Percentiles rank a stretch among this genome's conserved stretches.
phyloP scores from a whole-genome alignment of 92 coral and sea anemone species.

The Umimayanthus kanabou region DNA sequence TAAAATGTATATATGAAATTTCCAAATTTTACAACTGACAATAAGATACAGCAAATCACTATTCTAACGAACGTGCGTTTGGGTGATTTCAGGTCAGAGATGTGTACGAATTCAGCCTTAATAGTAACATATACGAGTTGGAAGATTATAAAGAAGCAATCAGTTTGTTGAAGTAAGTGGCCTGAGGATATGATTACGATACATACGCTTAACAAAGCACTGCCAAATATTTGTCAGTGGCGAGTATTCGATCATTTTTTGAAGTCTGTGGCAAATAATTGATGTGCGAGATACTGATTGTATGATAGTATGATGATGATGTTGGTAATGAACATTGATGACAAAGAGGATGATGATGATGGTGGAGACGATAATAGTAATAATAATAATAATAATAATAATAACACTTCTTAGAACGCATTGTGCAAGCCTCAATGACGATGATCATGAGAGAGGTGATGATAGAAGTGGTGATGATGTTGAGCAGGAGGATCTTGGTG shows the following conservation, averaged over 20 bases:
- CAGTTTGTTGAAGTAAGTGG: constrained; percentile 16
- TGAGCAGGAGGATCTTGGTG: constrained; percentile 43
- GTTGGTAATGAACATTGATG: too few species aligned
- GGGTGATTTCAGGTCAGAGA: constrained; percentile 23
- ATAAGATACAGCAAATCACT: too few species aligned
- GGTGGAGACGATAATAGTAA: not conserved
- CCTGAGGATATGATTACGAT: not conserved
- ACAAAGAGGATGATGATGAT: too few species aligned
- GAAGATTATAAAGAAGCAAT: constrained; percentile 31
- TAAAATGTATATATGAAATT: too few species aligned
- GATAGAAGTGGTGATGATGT: too few species aligned
- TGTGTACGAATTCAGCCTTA: constrained; percentile 25
- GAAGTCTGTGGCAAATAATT: too few species aligned
- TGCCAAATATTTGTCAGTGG: not conserved
- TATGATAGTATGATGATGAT: too few species aligned
- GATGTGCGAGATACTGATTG: not conserved
- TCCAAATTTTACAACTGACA: too few species aligned
- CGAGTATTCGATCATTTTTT: not conserved
- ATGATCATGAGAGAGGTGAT: not conserved
- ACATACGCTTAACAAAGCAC: not conserved
- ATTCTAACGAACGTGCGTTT: too few species aligned
- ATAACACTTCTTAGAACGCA: too few species aligned
- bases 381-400: not conserved
- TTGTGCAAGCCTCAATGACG: not conserved
- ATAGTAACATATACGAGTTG: constrained; percentile 22